Conservation (phyloP, 2,888 invertebrate species). For the Prosapia bicincta region DNA sequence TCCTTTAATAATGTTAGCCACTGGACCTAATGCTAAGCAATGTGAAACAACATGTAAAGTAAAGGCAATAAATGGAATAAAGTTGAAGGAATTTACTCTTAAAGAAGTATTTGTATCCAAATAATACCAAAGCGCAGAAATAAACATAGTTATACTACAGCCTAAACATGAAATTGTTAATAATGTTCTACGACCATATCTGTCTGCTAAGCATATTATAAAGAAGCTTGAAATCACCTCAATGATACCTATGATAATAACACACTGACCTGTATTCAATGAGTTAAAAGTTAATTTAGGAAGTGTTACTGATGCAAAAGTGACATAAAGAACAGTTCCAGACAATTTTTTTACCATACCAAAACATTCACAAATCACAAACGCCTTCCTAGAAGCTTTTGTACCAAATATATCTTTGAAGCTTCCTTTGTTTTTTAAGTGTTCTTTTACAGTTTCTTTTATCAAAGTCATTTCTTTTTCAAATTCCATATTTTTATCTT, state of each 20-base stretch:
- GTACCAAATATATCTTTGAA: constrained; percentile 54
- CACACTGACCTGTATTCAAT: constrained; percentile 53
- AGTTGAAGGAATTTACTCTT: constrained; percentile 27
- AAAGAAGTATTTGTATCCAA: constrained; percentile 27
- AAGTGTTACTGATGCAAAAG: constrained; percentile 62
- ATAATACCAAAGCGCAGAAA: constrained; percentile 33
- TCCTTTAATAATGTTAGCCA: constrained; percentile 60
- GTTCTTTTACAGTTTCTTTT: constrained; percentile 39
- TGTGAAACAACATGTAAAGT: constrained; percentile 56
- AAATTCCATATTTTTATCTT: constrained; percentile 55
- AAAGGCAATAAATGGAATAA: constrained; percentile 50
- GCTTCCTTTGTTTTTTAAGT: constrained; percentile 51
- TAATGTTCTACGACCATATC: constrained; percentile 60
- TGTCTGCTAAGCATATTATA: constrained; percentile 58
- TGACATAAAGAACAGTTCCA: constrained; percentile 59
- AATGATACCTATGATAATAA: constrained; percentile 56
- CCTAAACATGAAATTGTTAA: constrained; percentile 52
- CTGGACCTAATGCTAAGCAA: constrained; percentile 56
- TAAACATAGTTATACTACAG: constrained; percentile 30
- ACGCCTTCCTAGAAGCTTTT: constrained; percentile 58
- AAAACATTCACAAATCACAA: constrained; percentile 59
- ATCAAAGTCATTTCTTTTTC: constrained; percentile 48
- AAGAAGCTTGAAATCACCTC: constrained; percentile 57
- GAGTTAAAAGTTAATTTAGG: constrained; percentile 47
- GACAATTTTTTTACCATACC: constrained; percentile 59